Evolutionary conservation across 2,888 invertebrate genomes (phyloP).

Genomic region (Microplitis deprimator): DNA sequence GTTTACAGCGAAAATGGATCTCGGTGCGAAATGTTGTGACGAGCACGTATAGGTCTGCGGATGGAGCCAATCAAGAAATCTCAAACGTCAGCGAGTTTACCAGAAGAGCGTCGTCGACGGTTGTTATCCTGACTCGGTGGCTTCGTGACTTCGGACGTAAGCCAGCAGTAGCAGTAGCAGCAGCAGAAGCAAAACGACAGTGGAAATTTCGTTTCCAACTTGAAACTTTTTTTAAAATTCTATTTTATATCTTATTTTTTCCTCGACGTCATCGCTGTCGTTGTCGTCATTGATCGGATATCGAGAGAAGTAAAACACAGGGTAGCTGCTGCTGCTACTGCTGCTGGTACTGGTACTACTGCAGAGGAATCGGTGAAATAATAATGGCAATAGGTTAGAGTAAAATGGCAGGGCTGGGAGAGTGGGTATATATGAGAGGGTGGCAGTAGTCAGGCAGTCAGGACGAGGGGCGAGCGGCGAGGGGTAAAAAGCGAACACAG

Average conservation of each 20-base stretch:
- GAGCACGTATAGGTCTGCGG: slow-evolving; percentile 70
- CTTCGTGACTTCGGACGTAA: slow-evolving; percentile 56
- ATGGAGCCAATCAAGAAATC: slow-evolving; percentile 70
- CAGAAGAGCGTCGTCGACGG: slow-evolving; percentile 54
- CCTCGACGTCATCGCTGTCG: no score
- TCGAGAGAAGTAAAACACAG: not conserved
- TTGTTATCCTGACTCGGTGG: slow-evolving; percentile 60
- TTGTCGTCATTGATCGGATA: slow-evolving; percentile 7
- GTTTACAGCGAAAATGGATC: slow-evolving; percentile 11
- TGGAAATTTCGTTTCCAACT: slow-evolving; percentile 27
- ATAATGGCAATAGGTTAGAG: slow-evolving; percentile 38
- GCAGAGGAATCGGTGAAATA: slow-evolving; percentile 42
- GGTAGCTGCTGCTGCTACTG: not conserved
- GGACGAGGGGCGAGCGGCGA: slow-evolving; percentile 34
- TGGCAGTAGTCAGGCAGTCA: not conserved
- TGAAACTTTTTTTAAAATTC: slow-evolving; percentile 20
- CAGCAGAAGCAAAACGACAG: slow-evolving; percentile 18
- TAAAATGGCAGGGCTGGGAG: slow-evolving; percentile 30
- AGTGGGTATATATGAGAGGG: slow-evolving; percentile 18
- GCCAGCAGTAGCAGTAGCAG: not conserved
- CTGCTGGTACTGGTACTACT: not conserved
- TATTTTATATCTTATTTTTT: slow-evolving; percentile 20
- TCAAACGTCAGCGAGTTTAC: slow-evolving; percentile 66
- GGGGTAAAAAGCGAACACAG: slow-evolving; percentile 48
- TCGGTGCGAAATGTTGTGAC: slow-evolving; percentile 67